Conservation (phyloP, 53 echinoderm and acorn worm species). For the Pentamera pediparva region DNA sequence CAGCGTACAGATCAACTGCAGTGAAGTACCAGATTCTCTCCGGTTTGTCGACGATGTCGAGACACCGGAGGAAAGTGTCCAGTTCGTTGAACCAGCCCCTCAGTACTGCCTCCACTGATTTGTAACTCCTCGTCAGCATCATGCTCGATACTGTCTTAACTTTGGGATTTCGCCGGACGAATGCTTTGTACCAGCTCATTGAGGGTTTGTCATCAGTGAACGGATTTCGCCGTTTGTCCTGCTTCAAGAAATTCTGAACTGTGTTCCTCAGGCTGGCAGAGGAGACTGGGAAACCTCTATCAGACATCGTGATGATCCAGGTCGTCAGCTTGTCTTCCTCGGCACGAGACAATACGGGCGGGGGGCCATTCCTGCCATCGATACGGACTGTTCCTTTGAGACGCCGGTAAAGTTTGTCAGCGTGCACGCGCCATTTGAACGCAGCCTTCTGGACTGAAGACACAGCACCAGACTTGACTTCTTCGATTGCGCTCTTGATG, state of each 20-base stretch:
- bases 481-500: conserved; percentile 46
- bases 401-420: conserved; percentile 52
- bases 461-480: conserved; percentile 33
- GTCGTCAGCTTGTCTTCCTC: conserved; percentile 46
- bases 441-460: conserved; percentile 41
- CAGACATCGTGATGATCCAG: conserved; percentile 47
- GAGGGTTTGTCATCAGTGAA: conserved; percentile 55
- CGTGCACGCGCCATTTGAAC: conserved; percentile 53
- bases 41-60: conserved; percentile 36
- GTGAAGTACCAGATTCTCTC: conserved; percentile 41
- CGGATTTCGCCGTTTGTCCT: conserved; percentile 44
- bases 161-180: conserved; percentile 40
- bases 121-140: conserved; percentile 29
- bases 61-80: conserved; percentile 30
- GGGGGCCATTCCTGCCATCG: conserved; percentile 41
- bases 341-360: conserved; percentile 44
- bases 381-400: conserved; percentile 33
- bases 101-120: conserved; percentile 28
- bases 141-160: conserved; percentile 32
- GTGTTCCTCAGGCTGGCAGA: conserved; percentile 42
- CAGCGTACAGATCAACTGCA: conserved; percentile 7
- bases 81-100: conserved; percentile 47
- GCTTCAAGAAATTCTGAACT: conserved; percentile 53
- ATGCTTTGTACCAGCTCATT: conserved; percentile 54
- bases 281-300: conserved; percentile 47